Evolutionary conservation across 2,888 invertebrate genomes (phyloP).

Genomic region (Lamproptera curius): DNA sequence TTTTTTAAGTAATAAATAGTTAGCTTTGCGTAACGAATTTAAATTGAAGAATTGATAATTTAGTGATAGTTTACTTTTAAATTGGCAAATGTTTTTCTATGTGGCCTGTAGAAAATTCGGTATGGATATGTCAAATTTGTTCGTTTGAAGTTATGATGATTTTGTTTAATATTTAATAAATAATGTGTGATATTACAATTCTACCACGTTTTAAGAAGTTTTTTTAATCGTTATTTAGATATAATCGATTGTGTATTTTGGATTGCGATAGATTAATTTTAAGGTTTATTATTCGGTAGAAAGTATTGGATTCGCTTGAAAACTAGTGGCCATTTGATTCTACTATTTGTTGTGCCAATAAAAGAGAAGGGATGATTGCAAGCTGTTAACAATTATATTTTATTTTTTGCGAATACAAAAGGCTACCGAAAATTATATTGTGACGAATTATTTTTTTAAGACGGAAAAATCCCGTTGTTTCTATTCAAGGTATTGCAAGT

Average conservation of each 20-base stretch:
- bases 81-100: not conserved
- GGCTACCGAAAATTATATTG: too few relatives aligned
- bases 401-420: too few relatives aligned
- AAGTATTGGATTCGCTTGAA: too few relatives aligned
- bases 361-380: not conserved
- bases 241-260: not conserved
- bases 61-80: not conserved
- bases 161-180: not conserved
- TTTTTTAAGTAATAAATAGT: not conserved
- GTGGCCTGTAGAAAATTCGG: not conserved
- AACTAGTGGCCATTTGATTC: too few relatives aligned
- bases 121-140: not conserved
- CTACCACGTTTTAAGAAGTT: not conserved
- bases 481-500: too few relatives aligned
- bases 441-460: too few relatives aligned
- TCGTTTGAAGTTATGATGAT: not conserved
- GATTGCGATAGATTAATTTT: not conserved
- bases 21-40: not conserved
- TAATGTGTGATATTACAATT: slow-evolving; percentile 2
- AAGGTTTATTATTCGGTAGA: too few relatives aligned
- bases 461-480: too few relatives aligned
- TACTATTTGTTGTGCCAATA: slow-evolving; percentile 1
- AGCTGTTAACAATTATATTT: too few relatives aligned
- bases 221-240: not conserved
- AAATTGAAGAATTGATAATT: not conserved